Base-by-base conservation (phyloP, 2,113 vertebrate species). In the Alces alces region DNA sequence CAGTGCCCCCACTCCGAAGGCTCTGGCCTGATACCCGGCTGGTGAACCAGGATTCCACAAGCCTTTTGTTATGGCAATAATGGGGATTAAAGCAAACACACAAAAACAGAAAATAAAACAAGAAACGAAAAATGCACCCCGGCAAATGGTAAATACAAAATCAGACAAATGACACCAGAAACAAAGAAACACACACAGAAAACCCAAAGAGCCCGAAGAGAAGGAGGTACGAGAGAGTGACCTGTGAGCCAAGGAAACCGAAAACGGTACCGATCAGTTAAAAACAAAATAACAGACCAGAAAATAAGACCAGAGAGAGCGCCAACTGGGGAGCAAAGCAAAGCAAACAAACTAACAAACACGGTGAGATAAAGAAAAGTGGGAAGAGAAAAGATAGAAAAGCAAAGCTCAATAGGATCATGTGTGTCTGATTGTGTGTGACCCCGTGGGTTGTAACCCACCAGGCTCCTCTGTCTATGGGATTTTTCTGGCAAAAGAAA, bases 371-470 rank as follows among this genome's bases (percentile, higher is more conserved):
- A 2, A 21, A 36, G 64, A 36, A 2, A 4, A 66, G 33, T 17
- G 6, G 3, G n/a, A n/a, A 33, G 61, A 64, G 33, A 16, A 2
- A 66, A 21, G 0, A 36, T 1, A 23, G n/a, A 12, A 70, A 10
- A 36, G 17, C 64, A 2, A 3, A 21, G 64, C 2, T 36, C 5
- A 36, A 21, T 0, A 11, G 9, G 21, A 2, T 17, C 5, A 0
- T 6, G 2, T 0, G 4, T 58, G 57, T 27, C 57, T 4, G 23
- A 58, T 10, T 58, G 10, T 58, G 25, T 58, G 57, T 11, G 57
- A 58, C 25, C 25, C 10, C 57, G 5, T 27, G 57, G 57, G 9
- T 25, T 58, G 57, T 58, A 12, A 27, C 57, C 25, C 25, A 12
- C 9, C 57, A 58, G 57, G 57, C 25, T 58, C 57, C 57, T 58